Conservation (phyloP, 2,797 vertebrate species). For the Siniperca scherzeri region DNA sequence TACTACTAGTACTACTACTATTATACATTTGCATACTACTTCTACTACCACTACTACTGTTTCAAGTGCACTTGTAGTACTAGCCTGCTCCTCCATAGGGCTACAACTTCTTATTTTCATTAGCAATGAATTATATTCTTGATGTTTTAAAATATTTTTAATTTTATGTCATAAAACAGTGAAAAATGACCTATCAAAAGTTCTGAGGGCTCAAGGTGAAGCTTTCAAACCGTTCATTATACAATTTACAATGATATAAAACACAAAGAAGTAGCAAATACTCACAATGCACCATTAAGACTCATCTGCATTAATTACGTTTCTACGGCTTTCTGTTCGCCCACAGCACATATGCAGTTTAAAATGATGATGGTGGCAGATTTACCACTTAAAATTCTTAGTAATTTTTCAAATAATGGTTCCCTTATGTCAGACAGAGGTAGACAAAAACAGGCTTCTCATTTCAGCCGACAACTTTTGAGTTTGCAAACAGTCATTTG, state of each 20-base stretch:
- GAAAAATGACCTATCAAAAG: not conserved
- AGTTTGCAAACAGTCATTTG: not conserved
- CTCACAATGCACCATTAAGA: not conserved
- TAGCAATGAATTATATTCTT: not conserved
- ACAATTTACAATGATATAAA: not conserved
- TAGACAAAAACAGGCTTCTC: not conserved
- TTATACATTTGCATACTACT: not conserved
- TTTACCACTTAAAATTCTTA: not conserved
- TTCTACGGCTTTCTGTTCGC: not conserved
- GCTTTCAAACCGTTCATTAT: slow-evolving; percentile 6
- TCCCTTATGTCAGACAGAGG: not conserved
- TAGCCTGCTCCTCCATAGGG: not conserved
- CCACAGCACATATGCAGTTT: not conserved
- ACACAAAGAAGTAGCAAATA: not conserved
- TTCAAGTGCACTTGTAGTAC: not conserved
- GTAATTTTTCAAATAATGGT: not conserved
- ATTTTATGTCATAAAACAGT: not conserved
- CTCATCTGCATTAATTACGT: not conserved
- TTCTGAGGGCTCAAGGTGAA: not conserved
- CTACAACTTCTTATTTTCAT: not conserved
- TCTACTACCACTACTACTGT: not conserved
- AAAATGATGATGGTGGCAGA: not conserved
- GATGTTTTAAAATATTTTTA: not conserved
- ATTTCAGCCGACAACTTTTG: not conserved
- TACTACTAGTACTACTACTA: not conserved